Percentiles rank a stretch among this genome's conserved stretches.
phyloP scores from a whole-genome alignment of 2,888 invertebrate species.

The Trachelus stipa region DNA sequence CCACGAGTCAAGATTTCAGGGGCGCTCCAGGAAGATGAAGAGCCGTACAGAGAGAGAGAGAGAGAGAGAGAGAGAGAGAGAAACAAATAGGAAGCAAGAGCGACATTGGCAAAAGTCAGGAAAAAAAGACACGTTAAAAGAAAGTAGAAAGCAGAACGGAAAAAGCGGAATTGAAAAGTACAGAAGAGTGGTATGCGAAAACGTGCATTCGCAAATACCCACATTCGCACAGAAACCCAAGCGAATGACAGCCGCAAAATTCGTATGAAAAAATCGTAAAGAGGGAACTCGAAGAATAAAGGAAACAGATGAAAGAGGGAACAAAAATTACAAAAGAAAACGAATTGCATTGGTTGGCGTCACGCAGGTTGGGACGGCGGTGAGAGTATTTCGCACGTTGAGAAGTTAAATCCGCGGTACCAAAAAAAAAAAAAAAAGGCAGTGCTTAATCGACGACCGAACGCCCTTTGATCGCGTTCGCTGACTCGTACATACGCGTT shows the following conservation, averaged over 20 bases:
- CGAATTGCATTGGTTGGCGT: not conserved
- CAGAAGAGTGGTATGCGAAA: not conserved
- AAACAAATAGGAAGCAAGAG: slow-evolving; percentile 5
- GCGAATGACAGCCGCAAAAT: not conserved
- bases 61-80: slow-evolving; percentile 18
- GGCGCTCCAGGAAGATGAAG: slow-evolving; percentile 13
- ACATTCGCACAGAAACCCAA: not conserved
- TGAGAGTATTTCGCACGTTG: not conserved
- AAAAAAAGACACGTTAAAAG: slow-evolving; percentile 11
- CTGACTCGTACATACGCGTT: not conserved
- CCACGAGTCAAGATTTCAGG: slow-evolving; percentile 24
- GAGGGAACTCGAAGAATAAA: not conserved
- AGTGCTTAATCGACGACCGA: not conserved
- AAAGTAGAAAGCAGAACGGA: slow-evolving; percentile 8
- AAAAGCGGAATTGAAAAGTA: not conserved
- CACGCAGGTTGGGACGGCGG: not conserved
- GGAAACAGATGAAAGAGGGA: not conserved
- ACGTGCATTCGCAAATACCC: too few relatives aligned
- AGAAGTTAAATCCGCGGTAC: not conserved
- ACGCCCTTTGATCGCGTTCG: not conserved
- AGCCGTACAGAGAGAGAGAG: slow-evolving; percentile 15
- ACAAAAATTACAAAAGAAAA: not conserved
- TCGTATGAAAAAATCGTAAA: not conserved
- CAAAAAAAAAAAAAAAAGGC: not conserved
- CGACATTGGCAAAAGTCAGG: slow-evolving; percentile 4